Base-by-base conservation (phyloP, 2,113 vertebrate species). In the Oreochromis spilurus region DNA sequence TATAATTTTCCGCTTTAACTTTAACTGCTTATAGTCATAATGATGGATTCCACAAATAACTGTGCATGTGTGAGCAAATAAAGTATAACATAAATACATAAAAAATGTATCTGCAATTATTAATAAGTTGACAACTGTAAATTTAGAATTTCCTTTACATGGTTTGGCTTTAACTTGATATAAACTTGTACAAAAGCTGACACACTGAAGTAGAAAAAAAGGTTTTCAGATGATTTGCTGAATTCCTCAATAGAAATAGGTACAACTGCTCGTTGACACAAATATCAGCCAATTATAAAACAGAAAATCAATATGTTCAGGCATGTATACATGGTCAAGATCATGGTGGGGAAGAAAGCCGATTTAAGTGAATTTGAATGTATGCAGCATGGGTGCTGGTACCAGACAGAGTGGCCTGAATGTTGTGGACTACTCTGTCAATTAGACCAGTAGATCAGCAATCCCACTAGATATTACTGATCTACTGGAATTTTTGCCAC, bases 281-380 rank as follows among this genome's bases (percentile, higher is more conserved):
- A 40, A 67, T 40, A 67, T 40, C 6, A 40, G 36, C 62, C 62
- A 67, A 24, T 14, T 8, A 38, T 5, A 65, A 38, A 19, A 65
- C 34, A 13, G 2, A 2, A 65, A 38, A 38, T 65, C 60, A 13
- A 65, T 10, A 65, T 65, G 34, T 65, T 65, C 19, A 65, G 19
- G 34, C 60, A 65, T 0, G 60, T 65, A 65, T 65, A 13, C 10
- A 21, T 65, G 34, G 38, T 65, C 2, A 21, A 0, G 0, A 38
- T 65, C 34, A 65, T 13, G 60, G 1, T 2, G 34, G 60, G 19
- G 19, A 38, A 65, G 60, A 38, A 38, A 38, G 38, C 19, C 0
- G 2, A 65, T 38, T 65, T 65, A 38, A 0, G 60, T 65, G 60
- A 21, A n/a, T 65, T 17, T 65, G 10, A 65, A 65, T n/a, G 31